A percentile compares a stretch with the other conserved stretches of the same genome.
Evolutionary conservation across 2,888 invertebrate genomes (phyloP).

Genomic region (Muschampia staudingeri): DNA sequence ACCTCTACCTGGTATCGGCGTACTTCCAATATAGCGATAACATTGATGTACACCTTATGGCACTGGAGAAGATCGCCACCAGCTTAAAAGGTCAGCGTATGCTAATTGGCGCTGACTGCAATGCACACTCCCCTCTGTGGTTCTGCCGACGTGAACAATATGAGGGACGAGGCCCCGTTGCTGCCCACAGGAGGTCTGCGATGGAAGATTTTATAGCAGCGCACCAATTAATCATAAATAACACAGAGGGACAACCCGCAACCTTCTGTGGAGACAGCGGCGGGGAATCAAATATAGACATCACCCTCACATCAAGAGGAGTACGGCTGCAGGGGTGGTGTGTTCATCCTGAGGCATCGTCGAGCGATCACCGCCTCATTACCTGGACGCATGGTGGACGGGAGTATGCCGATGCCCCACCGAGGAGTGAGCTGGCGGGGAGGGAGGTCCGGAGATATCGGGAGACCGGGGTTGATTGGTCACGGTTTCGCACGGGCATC

Average conservation of each 20-base stretch:
- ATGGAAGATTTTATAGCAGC: neutral
- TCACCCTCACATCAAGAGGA: neutral
- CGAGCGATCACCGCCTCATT: neutral
- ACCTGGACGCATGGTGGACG: neutral
- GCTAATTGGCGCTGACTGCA: too few species aligned
- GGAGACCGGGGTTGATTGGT: too few species aligned
- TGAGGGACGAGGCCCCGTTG: neutral
- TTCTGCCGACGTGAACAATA: neutral
- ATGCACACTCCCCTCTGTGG: too few species aligned
- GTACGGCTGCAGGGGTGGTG: neutral
- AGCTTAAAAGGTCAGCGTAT: too few species aligned
- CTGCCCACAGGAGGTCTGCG: neutral
- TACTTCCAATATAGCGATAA: too few species aligned
- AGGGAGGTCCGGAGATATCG: neutral
- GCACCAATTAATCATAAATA: neutral
- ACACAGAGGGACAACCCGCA: neutral
- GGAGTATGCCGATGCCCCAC: neutral
- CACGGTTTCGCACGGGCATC: too few species aligned
- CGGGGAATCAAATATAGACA: neutral
- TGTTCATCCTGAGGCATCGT: neutral
- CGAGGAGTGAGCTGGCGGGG: neutral
- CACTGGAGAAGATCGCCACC: too few species aligned
- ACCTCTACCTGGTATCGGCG: too few species aligned
- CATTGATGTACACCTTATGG: too few species aligned
- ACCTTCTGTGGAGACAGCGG: neutral